Evolutionary conservation across 2,113 vertebrate genomes (phyloP), one percentile per base, ranked within the genome.

Genomic region (Tachycineta bicolor): DNA sequence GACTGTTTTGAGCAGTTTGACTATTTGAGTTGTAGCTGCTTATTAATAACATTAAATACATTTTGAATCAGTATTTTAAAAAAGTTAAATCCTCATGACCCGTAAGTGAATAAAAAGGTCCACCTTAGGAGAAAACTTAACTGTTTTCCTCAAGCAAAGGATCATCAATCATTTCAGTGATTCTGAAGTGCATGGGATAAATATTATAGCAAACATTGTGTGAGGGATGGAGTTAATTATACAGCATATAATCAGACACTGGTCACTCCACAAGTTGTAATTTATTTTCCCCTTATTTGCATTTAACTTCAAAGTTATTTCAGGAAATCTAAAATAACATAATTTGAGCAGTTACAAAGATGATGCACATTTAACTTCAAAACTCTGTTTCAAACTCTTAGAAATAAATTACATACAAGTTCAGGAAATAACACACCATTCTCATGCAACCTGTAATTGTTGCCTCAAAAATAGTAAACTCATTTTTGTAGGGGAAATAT

Each of bases 251-350:
- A 97, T 96, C 95, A 97, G 96, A 90, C 89, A 96, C 76, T 75
- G 97, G 98, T 97, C 97, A 98, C 93, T 95, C 96, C 91, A 95
- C 94, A 97, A 97, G 95, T 98, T 97, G 97, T 97, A 98, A 98
- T 98, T 98, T 97, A 97, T 98, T 98, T 98, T 97, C 93, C 79
- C 93, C 75, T 97, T 98, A 98, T 98, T 98, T 97, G 84, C 98
- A 98, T 98, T 97, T 97, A 96, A 96, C 97, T 98, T 98, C 97
- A 98, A 98, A 96, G 78, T 93, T 98, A 98, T 97, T 98, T 97
- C 94, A 97, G 88, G 52, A 90, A 93, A 85, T 84, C 88, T 75
- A 92, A 97, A 98, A 98, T 95, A 94, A 94, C 80, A 92, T 69
- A 89, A 98, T 95, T 96, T 83, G 91, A 97, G 95, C 69, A 97